These are phyloP conservation scores for Bembecia ichneumoniformis DNA, from an alignment of 2,888 invertebrate species.

Conservation along the genomic window DNA sequence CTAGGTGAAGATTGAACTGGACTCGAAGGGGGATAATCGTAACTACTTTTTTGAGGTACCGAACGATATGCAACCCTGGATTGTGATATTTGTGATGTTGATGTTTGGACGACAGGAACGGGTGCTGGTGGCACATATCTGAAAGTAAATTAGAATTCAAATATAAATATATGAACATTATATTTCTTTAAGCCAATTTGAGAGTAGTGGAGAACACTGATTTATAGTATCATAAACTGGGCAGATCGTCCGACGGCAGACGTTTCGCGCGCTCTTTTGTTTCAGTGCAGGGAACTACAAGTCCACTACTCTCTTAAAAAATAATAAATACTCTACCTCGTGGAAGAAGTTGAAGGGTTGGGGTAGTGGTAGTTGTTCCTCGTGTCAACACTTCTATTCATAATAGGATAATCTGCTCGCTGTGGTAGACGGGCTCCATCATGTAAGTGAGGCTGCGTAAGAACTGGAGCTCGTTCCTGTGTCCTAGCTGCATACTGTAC, in stretches of 20 bases:
- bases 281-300: no score
- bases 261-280: no score
- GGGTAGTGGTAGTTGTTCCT: slow-evolving; percentile 46
- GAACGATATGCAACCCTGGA: slow-evolving; percentile 39
- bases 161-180: slow-evolving; percentile 7
- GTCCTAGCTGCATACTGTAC: slow-evolving; percentile 43
- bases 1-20: slow-evolving; percentile 50
- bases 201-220: background rate
- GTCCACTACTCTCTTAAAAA: background rate
- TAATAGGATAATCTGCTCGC: slow-evolving; percentile 41
- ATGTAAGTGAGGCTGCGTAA: slow-evolving; percentile 37
- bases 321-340: slow-evolving; percentile 11
- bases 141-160: background rate
- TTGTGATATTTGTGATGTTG: slow-evolving; percentile 34
- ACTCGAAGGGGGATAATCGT: slow-evolving; percentile 41
- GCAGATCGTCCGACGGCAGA: no score
- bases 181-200: background rate
- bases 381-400: slow-evolving; percentile 36
- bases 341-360: slow-evolving; percentile 49
- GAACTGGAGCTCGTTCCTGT: slow-evolving; percentile 42
- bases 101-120: slow-evolving; percentile 40
- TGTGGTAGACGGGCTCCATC: slow-evolving; percentile 38
- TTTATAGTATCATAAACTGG: no score
- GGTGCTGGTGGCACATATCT: slow-evolving; percentile 35
- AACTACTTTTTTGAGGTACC: slow-evolving; percentile 42